A percentile compares a stretch with the other conserved stretches of the same genome.
Evolutionary conservation across 2,797 vertebrate species (phyloP).

Genomic region (Sebastes diploproa): DNA sequence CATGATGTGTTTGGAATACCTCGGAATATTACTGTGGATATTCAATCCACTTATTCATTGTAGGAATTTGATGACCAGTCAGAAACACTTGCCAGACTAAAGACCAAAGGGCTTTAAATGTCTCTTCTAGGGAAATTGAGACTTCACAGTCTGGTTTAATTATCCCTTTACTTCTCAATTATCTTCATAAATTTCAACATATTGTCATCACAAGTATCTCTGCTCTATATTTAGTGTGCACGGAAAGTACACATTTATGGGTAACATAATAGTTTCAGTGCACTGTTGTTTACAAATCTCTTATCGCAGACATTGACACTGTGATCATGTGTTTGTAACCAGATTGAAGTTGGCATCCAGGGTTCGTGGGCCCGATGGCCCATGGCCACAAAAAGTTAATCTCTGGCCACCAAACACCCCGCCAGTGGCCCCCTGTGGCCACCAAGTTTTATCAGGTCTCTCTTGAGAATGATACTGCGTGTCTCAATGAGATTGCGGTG

Average conservation of each 20-base stretch:
- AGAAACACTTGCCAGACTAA: slow-evolving; percentile 26
- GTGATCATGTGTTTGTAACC: background rate
- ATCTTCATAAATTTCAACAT: background rate
- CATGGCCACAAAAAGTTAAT: no score
- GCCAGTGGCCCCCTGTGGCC: no score
- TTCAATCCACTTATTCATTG: slow-evolving; percentile 2
- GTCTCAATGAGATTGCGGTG: no score
- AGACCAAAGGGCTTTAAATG: slow-evolving; percentile 4
- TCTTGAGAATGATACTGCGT: no score
- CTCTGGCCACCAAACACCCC: no score
- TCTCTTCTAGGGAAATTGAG: slow-evolving; percentile 8
- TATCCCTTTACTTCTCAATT: background rate
- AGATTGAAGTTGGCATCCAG: background rate
- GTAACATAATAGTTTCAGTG: slow-evolving; percentile 1
- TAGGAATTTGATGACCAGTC: background rate
- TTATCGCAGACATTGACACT: slow-evolving; percentile 2
- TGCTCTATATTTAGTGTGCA: slow-evolving; percentile 19
- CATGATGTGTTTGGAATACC: background rate
- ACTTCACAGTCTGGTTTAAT: slow-evolving; percentile 33
- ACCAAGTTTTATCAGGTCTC: no score
- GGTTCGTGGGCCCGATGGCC: background rate
- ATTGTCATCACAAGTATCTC: background rate
- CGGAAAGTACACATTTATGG: background rate
- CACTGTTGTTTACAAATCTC: slow-evolving; percentile 4
- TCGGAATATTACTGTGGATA: background rate